Conservation (phyloP, 2,113 vertebrate genomes). For the Pseudopodoces humilis region DNA sequence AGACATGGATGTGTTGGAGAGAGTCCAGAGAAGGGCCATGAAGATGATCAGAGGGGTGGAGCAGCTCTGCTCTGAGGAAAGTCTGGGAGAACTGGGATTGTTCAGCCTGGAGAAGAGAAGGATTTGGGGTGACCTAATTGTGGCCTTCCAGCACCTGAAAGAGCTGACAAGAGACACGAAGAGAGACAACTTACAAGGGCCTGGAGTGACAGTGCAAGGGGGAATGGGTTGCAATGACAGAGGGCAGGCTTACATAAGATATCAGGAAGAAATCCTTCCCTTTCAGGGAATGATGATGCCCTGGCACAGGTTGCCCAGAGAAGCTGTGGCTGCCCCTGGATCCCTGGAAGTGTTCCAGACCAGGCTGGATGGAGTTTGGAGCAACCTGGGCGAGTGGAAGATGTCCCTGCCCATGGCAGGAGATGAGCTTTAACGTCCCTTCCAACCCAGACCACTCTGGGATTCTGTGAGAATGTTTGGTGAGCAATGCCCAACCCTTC, state of each 20-base stretch:
- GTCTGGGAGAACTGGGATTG: neutral
- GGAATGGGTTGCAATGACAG: neutral
- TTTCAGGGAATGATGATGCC: fast-evolving
- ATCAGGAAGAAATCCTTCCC: neutral
- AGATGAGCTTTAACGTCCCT: neutral
- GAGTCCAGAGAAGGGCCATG: neutral
- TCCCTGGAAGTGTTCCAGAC: neutral
- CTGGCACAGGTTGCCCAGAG: neutral
- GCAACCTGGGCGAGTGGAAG: neutral
- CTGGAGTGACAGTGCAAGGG: neutral
- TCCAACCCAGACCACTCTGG: neutral
- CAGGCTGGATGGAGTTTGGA: fast-evolving
- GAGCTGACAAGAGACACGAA: neutral
- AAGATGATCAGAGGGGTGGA: neutral
- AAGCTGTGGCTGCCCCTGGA: neutral
- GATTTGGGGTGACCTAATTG: neutral
- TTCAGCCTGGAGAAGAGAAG: neutral
- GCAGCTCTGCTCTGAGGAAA: neutral
- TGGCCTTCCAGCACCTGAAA: neutral
- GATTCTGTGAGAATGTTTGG: neutral
- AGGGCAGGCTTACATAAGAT: neutral
- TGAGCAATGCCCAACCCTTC: neutral
- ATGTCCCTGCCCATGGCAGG: neutral
- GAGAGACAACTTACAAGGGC: neutral
- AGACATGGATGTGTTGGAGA: neutral